These are phyloP conservation scores for Willisornis vidua DNA, from an alignment of 2,113 vertebrate species.

Conservation along the genomic window DNA sequence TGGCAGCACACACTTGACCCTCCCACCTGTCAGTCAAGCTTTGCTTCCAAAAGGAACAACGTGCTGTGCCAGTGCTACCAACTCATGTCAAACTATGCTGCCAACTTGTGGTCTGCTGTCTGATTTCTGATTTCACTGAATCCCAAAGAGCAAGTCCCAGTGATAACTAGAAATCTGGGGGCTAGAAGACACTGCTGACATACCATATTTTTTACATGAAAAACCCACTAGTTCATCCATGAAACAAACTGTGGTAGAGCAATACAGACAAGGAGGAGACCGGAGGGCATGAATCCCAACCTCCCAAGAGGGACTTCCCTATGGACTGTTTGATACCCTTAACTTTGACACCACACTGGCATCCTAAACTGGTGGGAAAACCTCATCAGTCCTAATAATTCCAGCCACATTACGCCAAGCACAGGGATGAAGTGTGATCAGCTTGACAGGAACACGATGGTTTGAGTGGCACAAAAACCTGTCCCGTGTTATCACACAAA, in stretches of 20 bases:
- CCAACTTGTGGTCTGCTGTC: not conserved
- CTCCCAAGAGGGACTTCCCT: not conserved
- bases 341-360: not conserved
- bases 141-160: not conserved
- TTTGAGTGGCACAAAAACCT: not conserved
- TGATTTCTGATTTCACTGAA: not conserved
- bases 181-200: not conserved
- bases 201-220: not conserved
- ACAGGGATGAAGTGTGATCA: not conserved
- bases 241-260: not conserved
- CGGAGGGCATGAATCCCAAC: too few relatives aligned
- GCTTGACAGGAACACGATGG: not conserved
- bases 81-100: fast-evolving
- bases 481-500: not conserved
- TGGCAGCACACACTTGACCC: not conserved
- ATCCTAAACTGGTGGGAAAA: not conserved
- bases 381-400: not conserved
- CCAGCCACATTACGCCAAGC: not conserved
- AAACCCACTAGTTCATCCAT: not conserved
- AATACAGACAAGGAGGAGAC: not conserved
- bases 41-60: not conserved
- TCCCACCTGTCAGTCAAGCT: not conserved
- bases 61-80: fast-evolving
- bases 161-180: not conserved
- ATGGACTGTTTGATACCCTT: too few relatives aligned